phyloP scores from a whole-genome alignment of 2,888 invertebrate species.

The Rosalia funebris region DNA sequence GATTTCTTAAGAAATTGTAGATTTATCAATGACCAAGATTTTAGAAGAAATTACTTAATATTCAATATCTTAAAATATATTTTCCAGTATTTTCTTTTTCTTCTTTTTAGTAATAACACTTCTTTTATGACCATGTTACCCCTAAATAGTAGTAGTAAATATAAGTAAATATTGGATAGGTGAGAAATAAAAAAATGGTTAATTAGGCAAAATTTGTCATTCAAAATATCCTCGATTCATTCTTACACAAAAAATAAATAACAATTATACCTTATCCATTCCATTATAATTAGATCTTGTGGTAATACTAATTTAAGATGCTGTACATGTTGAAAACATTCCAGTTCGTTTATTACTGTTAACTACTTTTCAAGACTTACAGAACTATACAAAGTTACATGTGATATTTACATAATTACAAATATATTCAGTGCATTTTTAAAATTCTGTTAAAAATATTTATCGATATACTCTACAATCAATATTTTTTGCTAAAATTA shows the following conservation, averaged over 20 bases:
- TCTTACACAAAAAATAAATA: constrained; percentile 19
- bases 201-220: constrained; percentile 7
- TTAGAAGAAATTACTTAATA: no score
- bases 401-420: constrained; percentile 51
- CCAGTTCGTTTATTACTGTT: constrained; percentile 8
- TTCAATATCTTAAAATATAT: no score
- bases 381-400: constrained; percentile 6
- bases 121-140: no score
- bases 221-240: constrained; percentile 10
- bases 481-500: constrained; percentile 14
- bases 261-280: constrained; percentile 9
- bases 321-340: constrained; percentile 18
- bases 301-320: constrained; percentile 13
- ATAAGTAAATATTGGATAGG: no score
- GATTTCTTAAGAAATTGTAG: no score
- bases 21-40: no score
- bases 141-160: no score
- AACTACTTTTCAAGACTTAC: constrained; percentile 10
- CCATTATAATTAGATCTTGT: constrained; percentile 10
- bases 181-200: neutral
- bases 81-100: no score
- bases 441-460: constrained; percentile 5
- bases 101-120: no score
- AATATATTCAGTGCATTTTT: constrained; percentile 38
- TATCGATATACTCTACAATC: constrained; percentile 10